phyloP scores from a whole-genome alignment of 1,140 invertebrate genomes.

The Oscheius sp. region DNA sequence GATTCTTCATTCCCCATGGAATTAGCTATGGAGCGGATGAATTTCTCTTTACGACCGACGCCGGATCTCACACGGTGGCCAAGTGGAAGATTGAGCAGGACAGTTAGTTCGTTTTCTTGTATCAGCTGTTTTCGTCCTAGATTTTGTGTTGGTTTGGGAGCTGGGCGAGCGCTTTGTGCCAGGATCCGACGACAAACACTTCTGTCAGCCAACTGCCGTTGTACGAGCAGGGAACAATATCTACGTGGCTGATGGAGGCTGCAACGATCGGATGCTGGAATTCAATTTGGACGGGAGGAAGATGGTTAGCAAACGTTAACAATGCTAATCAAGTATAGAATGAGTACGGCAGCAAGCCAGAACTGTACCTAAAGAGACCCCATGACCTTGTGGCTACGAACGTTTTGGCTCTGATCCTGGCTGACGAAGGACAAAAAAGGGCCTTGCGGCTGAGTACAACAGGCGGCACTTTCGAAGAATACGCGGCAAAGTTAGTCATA shows the following conservation, averaged over 20 bases:
- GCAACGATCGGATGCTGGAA: not conserved
- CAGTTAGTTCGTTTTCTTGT: not conserved
- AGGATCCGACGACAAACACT: not conserved
- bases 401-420: no score
- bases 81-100: not conserved
- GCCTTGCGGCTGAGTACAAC: not conserved
- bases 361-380: not conserved
- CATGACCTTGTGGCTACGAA: not conserved
- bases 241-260: not conserved
- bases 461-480: not conserved
- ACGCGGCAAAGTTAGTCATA: not conserved
- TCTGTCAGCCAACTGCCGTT: not conserved
- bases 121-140: not conserved
- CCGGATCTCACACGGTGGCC: not conserved
- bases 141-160: not conserved
- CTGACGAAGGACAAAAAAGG: no score
- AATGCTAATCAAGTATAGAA: not conserved
- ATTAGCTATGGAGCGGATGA: not conserved
- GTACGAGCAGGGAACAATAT: not conserved
- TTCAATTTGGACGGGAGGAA: not conserved
- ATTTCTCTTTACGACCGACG: not conserved
- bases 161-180: not conserved
- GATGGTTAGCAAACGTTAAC: not conserved
- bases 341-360: not conserved
- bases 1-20: not conserved